These are phyloP conservation scores for Platysteira castanea DNA, from an alignment of 2,113 vertebrate species.

Conservation along the genomic window DNA sequence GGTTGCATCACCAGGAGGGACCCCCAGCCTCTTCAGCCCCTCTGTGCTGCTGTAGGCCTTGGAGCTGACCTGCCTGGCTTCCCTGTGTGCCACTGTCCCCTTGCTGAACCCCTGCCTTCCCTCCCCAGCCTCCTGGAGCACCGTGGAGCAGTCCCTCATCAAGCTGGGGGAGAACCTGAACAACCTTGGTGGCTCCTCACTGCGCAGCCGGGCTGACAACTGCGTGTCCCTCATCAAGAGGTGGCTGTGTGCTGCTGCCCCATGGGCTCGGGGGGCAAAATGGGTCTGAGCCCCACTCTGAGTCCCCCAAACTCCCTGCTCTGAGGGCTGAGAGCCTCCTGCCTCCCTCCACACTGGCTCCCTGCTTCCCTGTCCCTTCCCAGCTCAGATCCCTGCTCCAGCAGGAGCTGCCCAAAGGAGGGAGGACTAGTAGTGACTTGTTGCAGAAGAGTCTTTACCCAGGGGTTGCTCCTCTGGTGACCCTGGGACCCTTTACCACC, in stretches of 20 bases:
- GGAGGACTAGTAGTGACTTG: not conserved
- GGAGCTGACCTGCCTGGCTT: not conserved
- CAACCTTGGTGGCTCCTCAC: constrained; percentile 73
- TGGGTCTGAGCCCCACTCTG: not conserved
- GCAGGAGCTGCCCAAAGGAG: not conserved
- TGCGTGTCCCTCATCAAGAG: constrained; percentile 86
- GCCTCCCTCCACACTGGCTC: not conserved
- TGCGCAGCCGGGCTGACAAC: constrained; percentile 83
- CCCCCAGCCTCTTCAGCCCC: not conserved
- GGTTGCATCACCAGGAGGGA: fast-evolving
- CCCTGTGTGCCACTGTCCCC: fast-evolving
- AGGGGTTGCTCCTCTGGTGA: not conserved
- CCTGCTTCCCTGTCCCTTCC: not conserved
- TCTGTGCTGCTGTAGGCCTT: not conserved
- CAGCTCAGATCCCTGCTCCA: fast-evolving
- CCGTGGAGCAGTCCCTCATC: constrained; percentile 85
- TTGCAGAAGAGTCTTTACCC: not conserved
- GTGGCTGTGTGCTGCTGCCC: constrained; percentile 54
- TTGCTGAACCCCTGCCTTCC: not conserved
- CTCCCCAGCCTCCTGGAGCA: constrained; percentile 83
- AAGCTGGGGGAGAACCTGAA: constrained; percentile 83
- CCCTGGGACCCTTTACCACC: not conserved
- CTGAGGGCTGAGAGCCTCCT: not conserved
- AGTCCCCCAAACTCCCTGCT: not conserved
- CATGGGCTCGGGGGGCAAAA: fast-evolving